These are phyloP conservation scores for Morpho achilles DNA, from an alignment of 2,888 invertebrate genomes.

Conservation along the genomic window DNA sequence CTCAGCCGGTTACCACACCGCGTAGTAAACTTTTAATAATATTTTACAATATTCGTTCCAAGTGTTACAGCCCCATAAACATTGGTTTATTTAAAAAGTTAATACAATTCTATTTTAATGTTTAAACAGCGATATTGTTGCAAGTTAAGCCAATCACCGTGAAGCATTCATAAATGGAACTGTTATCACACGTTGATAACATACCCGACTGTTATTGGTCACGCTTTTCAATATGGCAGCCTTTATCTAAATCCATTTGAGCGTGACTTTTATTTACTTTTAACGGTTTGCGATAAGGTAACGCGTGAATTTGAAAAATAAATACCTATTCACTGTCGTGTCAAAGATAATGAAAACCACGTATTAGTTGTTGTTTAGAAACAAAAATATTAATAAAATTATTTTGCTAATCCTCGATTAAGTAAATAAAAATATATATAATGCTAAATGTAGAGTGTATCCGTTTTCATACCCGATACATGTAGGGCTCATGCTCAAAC, in stretches of 20 bases:
- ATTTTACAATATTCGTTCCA: too few relatives aligned
- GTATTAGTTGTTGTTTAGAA: too few relatives aligned
- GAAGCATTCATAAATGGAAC: slow-evolving; percentile 62
- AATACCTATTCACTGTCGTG: neutral
- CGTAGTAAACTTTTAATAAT: too few relatives aligned
- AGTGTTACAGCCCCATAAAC: neutral
- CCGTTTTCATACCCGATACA: too few relatives aligned
- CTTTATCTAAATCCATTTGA: slow-evolving; percentile 58
- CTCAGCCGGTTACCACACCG: too few relatives aligned
- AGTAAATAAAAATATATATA: too few relatives aligned
- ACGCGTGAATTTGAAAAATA: slow-evolving; percentile 26
- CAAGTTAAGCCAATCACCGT: slow-evolving; percentile 53
- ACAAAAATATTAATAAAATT: too few relatives aligned
- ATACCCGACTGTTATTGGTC: slow-evolving; percentile 58
- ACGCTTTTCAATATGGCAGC: slow-evolving; percentile 67
- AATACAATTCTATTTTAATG: slow-evolving; percentile 59
- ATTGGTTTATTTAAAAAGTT: slow-evolving; percentile 44
- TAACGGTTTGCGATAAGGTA: slow-evolving; percentile 52
- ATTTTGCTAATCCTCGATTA: too few relatives aligned
- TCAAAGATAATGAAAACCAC: neutral
- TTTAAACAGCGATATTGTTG: slow-evolving; percentile 42
- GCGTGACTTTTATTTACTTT: slow-evolving; percentile 49
- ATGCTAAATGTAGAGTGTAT: too few relatives aligned
- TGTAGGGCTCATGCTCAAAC: too few relatives aligned
- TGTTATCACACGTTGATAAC: slow-evolving; percentile 68